Conservation (phyloP, 2,888 invertebrate species). For the Mimachlamys varia region DNA sequence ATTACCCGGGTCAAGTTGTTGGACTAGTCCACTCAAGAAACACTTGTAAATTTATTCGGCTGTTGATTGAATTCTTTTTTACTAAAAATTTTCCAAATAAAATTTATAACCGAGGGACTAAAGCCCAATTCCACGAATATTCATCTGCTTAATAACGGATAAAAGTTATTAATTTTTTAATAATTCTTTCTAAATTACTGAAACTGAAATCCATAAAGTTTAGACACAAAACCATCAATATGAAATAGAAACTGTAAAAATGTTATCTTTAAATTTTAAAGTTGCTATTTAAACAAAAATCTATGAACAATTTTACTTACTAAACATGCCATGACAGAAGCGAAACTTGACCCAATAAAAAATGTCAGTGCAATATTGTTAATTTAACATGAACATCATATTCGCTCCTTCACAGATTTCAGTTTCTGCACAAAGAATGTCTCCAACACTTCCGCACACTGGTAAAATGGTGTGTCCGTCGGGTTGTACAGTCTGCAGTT, state of each 20-base stretch:
- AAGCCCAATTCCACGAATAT: too few relatives aligned
- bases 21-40: too few relatives aligned
- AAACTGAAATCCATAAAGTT: not conserved
- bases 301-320: not conserved
- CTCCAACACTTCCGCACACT: constrained; percentile 97
- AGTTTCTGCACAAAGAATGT: constrained; percentile 88
- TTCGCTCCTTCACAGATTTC: constrained; percentile 70
- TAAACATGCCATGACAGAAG: not conserved
- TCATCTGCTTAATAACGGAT: not conserved
- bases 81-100: not conserved
- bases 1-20: too few relatives aligned
- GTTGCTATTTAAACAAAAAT: not conserved
- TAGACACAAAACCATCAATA: not conserved
- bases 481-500: constrained; percentile 99
- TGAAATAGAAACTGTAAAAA: not conserved
- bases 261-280: not conserved
- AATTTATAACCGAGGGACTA: too few relatives aligned
- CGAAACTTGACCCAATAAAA: not conserved
- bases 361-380: not conserved
- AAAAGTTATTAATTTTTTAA: too few relatives aligned
- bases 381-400: constrained; percentile 44
- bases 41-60: too few relatives aligned
- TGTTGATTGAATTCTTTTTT: too few relatives aligned
- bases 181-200: not conserved
- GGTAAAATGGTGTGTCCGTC: constrained; percentile 96